Percentiles rank a stretch among this genome's conserved stretches.
Evolutionary conservation across 1,140 invertebrate species (phyloP).

Genomic region (Trichogramma pretiosum): DNA sequence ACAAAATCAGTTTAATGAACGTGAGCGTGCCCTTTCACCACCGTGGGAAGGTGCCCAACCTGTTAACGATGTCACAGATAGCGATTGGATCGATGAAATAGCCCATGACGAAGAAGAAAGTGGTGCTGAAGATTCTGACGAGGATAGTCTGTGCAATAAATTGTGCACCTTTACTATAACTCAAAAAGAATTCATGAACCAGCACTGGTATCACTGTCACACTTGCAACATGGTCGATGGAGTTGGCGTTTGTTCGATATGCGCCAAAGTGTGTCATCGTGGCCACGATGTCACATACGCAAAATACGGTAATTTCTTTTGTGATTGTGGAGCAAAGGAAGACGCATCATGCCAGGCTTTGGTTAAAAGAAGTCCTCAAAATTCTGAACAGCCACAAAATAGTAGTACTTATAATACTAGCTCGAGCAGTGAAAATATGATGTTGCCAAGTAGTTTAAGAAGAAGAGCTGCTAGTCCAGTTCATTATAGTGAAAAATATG

Average conservation of each 20-base stretch:
- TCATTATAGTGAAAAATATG: constrained; percentile 41
- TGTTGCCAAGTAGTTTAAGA: constrained; percentile 56
- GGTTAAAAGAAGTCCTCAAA: constrained; percentile 60
- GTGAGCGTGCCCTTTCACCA: constrained; percentile 56
- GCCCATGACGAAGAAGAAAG: constrained; percentile 85
- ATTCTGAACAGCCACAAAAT: constrained; percentile 40
- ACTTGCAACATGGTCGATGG: constrained; percentile 97
- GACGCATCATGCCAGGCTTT: constrained; percentile 70
- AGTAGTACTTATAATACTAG: constrained; percentile 22
- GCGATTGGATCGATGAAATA: constrained; percentile 75
- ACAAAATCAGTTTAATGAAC: constrained; percentile 34
- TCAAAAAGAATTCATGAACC: constrained; percentile 97
- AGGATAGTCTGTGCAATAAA: constrained; percentile 88
- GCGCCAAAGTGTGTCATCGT: constrained; percentile 91
- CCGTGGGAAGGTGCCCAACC: constrained; percentile 73
- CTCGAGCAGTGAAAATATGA: constrained; percentile 32
- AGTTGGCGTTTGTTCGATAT: constrained; percentile 94
- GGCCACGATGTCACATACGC: constrained; percentile 96
- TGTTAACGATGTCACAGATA: constrained; percentile 61
- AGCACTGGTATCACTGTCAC: constrained; percentile 96
- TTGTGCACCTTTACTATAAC: constrained; percentile 95
- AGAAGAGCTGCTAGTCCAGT: constrained; percentile 64
- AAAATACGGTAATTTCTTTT: constrained; percentile 98
- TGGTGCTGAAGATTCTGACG: constrained; percentile 87
- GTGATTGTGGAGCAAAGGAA: constrained; percentile 95